These are phyloP conservation scores for Lochmaea capreae DNA, from an alignment of 2,888 invertebrate species.

Conservation along the genomic window DNA sequence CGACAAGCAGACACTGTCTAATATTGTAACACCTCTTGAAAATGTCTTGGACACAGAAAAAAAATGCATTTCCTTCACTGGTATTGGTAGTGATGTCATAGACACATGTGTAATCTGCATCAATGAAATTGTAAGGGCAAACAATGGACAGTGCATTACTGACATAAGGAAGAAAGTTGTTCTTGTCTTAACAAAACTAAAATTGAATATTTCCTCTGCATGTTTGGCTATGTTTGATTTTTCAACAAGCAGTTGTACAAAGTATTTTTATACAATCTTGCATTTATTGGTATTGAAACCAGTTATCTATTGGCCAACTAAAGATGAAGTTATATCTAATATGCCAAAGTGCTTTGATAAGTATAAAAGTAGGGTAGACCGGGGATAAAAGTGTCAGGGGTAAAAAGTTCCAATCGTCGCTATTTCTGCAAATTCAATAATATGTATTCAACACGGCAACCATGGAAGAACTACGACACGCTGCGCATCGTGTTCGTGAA, in stretches of 20 bases:
- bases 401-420: too few relatives aligned
- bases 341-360: too few relatives aligned
- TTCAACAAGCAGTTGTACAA: neutral
- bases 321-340: too few relatives aligned
- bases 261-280: too few relatives aligned
- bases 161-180: conserved; percentile 23
- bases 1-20: conserved; percentile 21
- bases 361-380: too few relatives aligned
- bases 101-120: conserved; percentile 27
- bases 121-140: conserved; percentile 20
- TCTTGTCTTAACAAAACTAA: conserved; percentile 22
- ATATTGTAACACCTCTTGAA: conserved; percentile 5
- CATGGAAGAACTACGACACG: too few relatives aligned
- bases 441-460: too few relatives aligned
- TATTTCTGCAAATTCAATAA: too few relatives aligned
- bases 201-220: conserved; percentile 30
- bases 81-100: conserved; percentile 26
- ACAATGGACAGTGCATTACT: conserved; percentile 21
- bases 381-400: too few relatives aligned
- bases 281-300: too few relatives aligned
- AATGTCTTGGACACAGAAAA: conserved; percentile 19
- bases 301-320: too few relatives aligned
- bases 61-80: conserved; percentile 22
- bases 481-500: too few relatives aligned
- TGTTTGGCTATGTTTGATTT: conserved; percentile 28